phyloP scores from a whole-genome alignment of 2,888 invertebrate genomes.

The Hipparchia sbordonii region DNA sequence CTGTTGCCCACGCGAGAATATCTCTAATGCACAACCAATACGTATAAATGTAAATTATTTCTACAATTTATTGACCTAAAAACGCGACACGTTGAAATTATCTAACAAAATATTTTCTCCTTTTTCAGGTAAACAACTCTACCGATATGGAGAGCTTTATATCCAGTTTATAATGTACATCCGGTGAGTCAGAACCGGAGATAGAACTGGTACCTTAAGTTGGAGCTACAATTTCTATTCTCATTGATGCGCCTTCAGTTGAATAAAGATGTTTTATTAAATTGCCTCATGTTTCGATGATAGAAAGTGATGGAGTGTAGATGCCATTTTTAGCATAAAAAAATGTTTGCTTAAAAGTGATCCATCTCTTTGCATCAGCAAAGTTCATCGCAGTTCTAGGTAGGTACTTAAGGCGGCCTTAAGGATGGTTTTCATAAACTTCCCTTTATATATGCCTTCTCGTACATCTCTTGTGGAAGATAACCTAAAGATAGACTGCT shows the following conservation, averaged over 20 bases:
- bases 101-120: slow-evolving; percentile 29
- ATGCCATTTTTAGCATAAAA: too few relatives aligned
- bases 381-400: too few relatives aligned
- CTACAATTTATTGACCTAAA: slow-evolving; percentile 14
- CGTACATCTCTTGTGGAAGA: too few relatives aligned
- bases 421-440: too few relatives aligned
- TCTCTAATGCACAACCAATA: not conserved
- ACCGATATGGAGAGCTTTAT: slow-evolving; percentile 8
- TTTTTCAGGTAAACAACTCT: slow-evolving; percentile 33
- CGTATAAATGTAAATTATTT: not conserved
- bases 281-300: not conserved
- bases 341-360: too few relatives aligned
- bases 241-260: not conserved
- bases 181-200: slow-evolving; percentile 29
- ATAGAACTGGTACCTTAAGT: slow-evolving; percentile 6
- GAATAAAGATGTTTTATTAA: too few relatives aligned
- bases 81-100: slow-evolving; percentile 5
- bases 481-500: too few relatives aligned
- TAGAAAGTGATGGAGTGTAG: not conserved
- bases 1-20: not conserved
- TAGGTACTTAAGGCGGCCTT: too few relatives aligned
- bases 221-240: slow-evolving; percentile 15
- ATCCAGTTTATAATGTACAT: slow-evolving; percentile 22
- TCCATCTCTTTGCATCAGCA: too few relatives aligned
- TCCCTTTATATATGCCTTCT: too few relatives aligned